These are phyloP conservation scores for Scomberomorus guttatus DNA, from an alignment of 2,797 vertebrate species.

Conservation along the genomic window DNA sequence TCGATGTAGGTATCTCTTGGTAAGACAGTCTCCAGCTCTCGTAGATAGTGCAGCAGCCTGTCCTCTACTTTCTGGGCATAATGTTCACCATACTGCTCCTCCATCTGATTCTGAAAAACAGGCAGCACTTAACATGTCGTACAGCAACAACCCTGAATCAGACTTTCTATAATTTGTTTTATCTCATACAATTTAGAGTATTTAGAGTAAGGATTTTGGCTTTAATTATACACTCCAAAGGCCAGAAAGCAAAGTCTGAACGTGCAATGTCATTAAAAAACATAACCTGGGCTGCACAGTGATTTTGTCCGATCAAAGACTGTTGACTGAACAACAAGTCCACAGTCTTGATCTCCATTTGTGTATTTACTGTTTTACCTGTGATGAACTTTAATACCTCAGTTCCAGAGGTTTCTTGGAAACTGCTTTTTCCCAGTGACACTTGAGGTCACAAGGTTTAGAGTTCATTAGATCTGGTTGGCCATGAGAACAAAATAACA, in stretches of 20 bases:
- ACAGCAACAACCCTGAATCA: not conserved
- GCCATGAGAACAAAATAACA: not conserved
- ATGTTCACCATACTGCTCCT: slow-evolving; percentile 80
- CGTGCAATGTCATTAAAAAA: not conserved
- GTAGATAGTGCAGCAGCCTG: slow-evolving; percentile 80
- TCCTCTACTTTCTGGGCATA: slow-evolving; percentile 84
- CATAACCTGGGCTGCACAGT: not conserved
- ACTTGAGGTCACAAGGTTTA: not conserved
- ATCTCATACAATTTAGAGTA: not conserved
- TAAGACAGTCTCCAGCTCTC: slow-evolving; percentile 65
- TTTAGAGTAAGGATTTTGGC: not conserved
- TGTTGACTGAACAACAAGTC: not conserved
- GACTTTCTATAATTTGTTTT: not conserved
- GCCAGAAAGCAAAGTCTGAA: not conserved
- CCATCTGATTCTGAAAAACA: slow-evolving; percentile 77
- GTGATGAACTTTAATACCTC: slow-evolving; percentile 5
- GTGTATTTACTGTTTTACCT: not conserved
- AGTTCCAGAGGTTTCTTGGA: not conserved
- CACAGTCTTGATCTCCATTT: not conserved
- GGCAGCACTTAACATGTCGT: not conserved
- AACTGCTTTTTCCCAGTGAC: not conserved
- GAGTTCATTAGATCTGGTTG: not conserved
- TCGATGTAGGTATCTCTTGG: slow-evolving; percentile 76
- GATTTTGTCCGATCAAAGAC: not conserved
- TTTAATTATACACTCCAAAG: not conserved